A percentile compares a stretch with the other conserved stretches of the same genome.
Evolutionary conservation across 2,888 invertebrate genomes (phyloP).

Genomic region (Stratiomys singularior): DNA sequence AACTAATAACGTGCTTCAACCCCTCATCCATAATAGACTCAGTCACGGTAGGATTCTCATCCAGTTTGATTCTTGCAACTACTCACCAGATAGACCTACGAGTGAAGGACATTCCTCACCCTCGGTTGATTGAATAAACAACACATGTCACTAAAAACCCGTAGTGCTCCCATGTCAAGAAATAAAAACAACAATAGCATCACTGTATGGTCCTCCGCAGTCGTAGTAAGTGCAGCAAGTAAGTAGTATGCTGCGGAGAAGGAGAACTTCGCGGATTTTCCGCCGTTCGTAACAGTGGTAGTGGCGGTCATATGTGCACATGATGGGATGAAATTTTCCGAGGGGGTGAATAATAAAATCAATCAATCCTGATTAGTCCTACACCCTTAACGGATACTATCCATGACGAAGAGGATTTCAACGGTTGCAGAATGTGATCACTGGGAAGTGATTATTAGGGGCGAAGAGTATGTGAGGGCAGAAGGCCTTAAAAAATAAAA

Average conservation of each 20-base stretch:
- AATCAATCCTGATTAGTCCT: conserved; percentile 55
- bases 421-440: conserved; percentile 33
- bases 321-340: conserved; percentile 15
- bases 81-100: neutral
- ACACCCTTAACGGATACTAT: conserved; percentile 38
- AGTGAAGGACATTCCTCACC: conserved; percentile 47
- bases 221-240: neutral
- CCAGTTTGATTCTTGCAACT: conserved; percentile 44
- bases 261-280: conserved; percentile 39
- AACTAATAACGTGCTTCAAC: conserved; percentile 65
- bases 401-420: conserved; percentile 42
- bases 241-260: neutral
- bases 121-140: conserved; percentile 55
- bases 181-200: conserved; percentile 48
- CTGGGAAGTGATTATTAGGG: conserved; percentile 38
- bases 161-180: conserved; percentile 47
- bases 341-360: conserved; percentile 51
- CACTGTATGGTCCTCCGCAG: conserved; percentile 3
- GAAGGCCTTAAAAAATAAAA: conserved; percentile 40
- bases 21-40: conserved; percentile 38
- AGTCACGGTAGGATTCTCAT: conserved; percentile 34
- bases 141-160: conserved; percentile 55
- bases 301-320: neutral
- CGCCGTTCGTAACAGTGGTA: conserved; percentile 25
- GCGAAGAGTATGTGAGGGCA: conserved; percentile 18